A percentile compares a stretch with the other conserved stretches of the same genome.
Conservation (phyloP, 2,797 vertebrate genomes). For the Pelochelys cantorii region DNA sequence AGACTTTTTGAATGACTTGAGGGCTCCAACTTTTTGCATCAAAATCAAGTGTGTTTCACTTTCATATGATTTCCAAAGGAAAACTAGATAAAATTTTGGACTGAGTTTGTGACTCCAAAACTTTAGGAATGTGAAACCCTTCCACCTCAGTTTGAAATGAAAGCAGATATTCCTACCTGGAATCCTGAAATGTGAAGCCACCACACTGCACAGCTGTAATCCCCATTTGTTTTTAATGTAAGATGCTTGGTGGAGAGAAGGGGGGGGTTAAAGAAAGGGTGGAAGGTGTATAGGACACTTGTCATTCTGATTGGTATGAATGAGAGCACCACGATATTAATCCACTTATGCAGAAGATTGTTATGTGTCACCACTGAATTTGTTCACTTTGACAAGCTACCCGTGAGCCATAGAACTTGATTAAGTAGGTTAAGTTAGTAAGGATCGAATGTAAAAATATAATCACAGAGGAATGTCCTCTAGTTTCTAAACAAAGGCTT, state of each 20-base stretch:
- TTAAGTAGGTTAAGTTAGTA: background rate
- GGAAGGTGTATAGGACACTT: background rate
- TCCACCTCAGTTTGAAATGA: background rate
- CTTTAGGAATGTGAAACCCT: background rate
- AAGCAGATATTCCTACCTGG: background rate
- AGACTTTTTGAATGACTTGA: background rate
- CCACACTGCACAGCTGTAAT: background rate
- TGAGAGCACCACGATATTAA: background rate
- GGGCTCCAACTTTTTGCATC: background rate
- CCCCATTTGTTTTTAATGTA: background rate
- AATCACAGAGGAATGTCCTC: background rate
- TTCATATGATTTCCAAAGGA: background rate
- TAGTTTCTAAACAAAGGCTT: background rate
- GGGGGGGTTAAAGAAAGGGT: rapidly evolving
- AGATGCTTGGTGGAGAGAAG: background rate
- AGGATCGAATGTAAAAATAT: background rate
- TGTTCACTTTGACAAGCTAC: background rate
- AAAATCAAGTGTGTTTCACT: background rate
- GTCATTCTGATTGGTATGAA: background rate
- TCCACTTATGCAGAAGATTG: background rate
- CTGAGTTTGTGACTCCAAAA: background rate
- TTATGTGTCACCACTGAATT: background rate
- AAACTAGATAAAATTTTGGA: background rate
- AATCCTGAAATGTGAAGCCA: background rate
- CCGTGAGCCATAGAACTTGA: background rate